These are phyloP conservation scores for Lithophane socia DNA, from an alignment of 2,888 invertebrate genomes.

Conservation along the genomic window DNA sequence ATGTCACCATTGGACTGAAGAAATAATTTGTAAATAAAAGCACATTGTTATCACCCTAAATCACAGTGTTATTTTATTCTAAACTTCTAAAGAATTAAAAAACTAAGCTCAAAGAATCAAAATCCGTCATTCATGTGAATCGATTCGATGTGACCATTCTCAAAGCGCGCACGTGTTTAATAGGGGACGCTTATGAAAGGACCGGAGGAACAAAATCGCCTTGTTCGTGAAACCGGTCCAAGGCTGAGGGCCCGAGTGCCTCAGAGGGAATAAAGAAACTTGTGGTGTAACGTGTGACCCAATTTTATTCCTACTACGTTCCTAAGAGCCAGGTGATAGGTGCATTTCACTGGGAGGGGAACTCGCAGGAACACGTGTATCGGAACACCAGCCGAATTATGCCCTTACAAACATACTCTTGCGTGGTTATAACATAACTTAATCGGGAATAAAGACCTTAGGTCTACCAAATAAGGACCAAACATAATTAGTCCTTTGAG, in stretches of 20 bases:
- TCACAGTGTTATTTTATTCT: conserved; percentile 45
- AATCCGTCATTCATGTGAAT: conserved; percentile 74
- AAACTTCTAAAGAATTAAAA: conserved; percentile 35
- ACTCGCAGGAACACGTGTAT: conserved; percentile 79
- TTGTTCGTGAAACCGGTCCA: conserved; percentile 74
- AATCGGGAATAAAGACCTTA: conserved; percentile 40
- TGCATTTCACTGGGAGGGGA: conserved; percentile 82
- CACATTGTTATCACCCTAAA: conserved; percentile 50
- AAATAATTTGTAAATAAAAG: conserved; percentile 26
- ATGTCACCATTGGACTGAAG: conserved; percentile 8
- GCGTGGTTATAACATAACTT: conserved; percentile 19
- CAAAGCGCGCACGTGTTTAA: conserved; percentile 84
- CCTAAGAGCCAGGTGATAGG: conserved; percentile 83
- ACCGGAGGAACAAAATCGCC: conserved; percentile 70
- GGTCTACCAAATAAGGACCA: conserved; percentile 22
- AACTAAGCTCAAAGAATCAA: conserved; percentile 52
- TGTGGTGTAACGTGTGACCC: conserved; percentile 86
- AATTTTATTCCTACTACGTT: conserved; percentile 78
- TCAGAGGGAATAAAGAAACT: conserved; percentile 68
- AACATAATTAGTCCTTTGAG: conserved; percentile 15
- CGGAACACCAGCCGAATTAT: conserved; percentile 76
- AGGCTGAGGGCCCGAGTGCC: conserved; percentile 67
- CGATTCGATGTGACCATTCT: conserved; percentile 72
- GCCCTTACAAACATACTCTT: conserved; percentile 60
- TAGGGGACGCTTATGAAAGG: conserved; percentile 79